Percentiles rank a stretch among this genome's conserved stretches.
Conservation (phyloP, 2,888 invertebrate genomes). For the Noctua comes region DNA sequence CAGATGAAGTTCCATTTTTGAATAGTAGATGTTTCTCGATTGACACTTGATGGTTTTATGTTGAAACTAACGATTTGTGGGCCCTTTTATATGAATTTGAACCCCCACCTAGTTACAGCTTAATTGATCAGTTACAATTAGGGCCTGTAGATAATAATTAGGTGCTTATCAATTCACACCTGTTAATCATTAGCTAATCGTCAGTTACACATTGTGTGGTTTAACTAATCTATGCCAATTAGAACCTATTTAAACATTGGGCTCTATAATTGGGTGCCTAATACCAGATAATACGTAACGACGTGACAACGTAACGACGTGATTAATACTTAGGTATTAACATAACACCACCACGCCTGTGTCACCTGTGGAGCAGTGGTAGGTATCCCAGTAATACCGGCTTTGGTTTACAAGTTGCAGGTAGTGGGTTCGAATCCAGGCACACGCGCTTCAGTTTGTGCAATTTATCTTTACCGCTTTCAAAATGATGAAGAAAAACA, state of each 20-base stretch:
- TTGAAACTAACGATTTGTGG: constrained; percentile 7
- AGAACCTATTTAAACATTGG: too few species aligned
- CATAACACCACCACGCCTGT: too few species aligned
- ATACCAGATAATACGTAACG: background rate
- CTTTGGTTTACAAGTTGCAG: too few species aligned
- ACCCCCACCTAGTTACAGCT: constrained; percentile 20
- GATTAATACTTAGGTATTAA: too few species aligned
- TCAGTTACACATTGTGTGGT: background rate
- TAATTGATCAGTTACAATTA: background rate
- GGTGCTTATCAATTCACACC: constrained; percentile 13
- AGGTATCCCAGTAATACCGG: too few species aligned
- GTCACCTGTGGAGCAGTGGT: too few species aligned
- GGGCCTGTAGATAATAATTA: constrained; percentile 21
- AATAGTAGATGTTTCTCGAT: constrained; percentile 22
- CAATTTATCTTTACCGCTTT: constrained; percentile 1
- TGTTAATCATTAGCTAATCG: constrained; percentile 21
- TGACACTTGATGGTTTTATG: constrained; percentile 32
- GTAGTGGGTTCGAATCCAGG: too few species aligned
- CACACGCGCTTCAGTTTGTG: too few species aligned
- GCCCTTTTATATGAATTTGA: constrained; percentile 40
- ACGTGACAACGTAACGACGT: too few species aligned
- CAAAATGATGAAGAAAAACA: too few species aligned
- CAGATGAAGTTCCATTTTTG: constrained; percentile 79
- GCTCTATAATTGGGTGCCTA: background rate
- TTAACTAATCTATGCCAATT: constrained; percentile 3